Conservation (phyloP, 2,888 invertebrate species). For the Mesoligia furuncula region DNA sequence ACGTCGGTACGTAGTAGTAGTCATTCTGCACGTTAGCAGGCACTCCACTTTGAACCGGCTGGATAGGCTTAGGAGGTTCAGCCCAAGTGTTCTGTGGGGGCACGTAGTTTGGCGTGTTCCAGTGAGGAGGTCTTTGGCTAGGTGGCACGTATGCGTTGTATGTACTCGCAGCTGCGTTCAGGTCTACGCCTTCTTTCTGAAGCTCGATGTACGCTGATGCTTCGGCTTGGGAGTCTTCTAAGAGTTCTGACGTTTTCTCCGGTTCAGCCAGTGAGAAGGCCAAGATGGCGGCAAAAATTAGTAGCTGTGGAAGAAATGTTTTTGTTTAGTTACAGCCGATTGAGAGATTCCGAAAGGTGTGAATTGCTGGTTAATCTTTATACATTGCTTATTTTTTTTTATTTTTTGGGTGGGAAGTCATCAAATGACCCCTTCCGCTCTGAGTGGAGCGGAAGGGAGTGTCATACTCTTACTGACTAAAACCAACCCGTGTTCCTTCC, state of each 20-base stretch:
- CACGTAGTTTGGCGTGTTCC: constrained; percentile 60
- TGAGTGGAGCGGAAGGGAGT: too few species aligned
- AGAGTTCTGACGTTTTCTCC: constrained; percentile 59
- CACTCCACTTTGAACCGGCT: constrained; percentile 33
- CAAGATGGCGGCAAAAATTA: constrained; percentile 77
- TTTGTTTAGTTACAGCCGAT: constrained; percentile 16
- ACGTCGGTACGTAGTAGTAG: constrained; percentile 64
- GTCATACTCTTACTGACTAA: too few species aligned
- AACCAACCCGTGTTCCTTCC: too few species aligned
- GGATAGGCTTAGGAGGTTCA: constrained; percentile 48
- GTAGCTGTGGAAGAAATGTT: constrained; percentile 74
- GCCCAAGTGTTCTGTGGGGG: constrained; percentile 62
- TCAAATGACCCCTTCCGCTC: too few species aligned
- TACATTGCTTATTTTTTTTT: too few species aligned
- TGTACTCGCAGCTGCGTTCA: constrained; percentile 71
- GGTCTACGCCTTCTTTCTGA: constrained; percentile 70
- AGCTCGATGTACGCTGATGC: constrained; percentile 74
- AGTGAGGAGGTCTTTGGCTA: constrained; percentile 69
- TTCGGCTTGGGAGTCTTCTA: constrained; percentile 77
- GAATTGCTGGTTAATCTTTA: not conserved
- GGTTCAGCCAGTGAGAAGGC: constrained; percentile 80
- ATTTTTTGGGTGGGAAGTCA: too few species aligned
- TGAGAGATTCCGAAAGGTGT: not conserved
- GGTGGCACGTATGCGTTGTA: constrained; percentile 72
- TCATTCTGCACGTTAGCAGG: constrained; percentile 62